Conservation (phyloP, 2,113 vertebrate genomes). For the Myrmophylax atrothorax region DNA sequence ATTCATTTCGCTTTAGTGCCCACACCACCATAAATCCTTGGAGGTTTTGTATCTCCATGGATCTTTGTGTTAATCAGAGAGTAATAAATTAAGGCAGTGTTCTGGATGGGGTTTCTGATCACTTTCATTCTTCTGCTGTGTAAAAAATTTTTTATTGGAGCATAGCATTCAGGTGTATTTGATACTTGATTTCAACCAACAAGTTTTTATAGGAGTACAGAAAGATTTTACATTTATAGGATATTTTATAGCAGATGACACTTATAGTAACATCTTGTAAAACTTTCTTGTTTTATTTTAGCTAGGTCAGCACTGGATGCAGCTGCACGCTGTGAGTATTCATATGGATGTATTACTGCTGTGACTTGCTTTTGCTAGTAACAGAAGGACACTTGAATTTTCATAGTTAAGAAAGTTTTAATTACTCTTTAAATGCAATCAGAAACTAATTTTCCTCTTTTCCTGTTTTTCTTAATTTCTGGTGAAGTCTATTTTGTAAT, state of each 20-base stretch:
- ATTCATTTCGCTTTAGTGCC: not conserved
- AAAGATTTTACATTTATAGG: not conserved
- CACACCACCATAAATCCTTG: not conserved
- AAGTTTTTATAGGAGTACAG: not conserved
- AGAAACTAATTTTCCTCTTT: conserved; percentile 14
- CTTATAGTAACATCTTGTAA: conserved; percentile 19
- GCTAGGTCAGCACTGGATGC: conserved; percentile 78
- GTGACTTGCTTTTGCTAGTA: conserved; percentile 13
- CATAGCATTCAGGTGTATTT: not conserved
- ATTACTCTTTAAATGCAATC: conserved; percentile 9
- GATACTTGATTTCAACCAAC: not conserved
- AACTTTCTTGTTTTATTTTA: conserved; percentile 62
- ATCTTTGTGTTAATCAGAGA: not conserved
- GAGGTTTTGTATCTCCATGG: not conserved
- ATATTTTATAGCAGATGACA: not conserved
- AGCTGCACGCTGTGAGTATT: conserved; percentile 82
- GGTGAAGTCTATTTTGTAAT: not conserved
- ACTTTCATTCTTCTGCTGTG: not conserved
- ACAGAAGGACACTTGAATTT: conserved; percentile 11
- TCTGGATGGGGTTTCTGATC: not conserved
- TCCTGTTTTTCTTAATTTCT: not conserved
- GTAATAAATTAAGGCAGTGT: not conserved
- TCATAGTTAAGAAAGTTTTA: not conserved
- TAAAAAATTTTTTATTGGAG: not conserved
- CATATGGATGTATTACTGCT: not conserved